These are phyloP conservation scores for Mesopsocus fuscifrons DNA, from an alignment of 2,888 invertebrate genomes.

Conservation along the genomic window DNA sequence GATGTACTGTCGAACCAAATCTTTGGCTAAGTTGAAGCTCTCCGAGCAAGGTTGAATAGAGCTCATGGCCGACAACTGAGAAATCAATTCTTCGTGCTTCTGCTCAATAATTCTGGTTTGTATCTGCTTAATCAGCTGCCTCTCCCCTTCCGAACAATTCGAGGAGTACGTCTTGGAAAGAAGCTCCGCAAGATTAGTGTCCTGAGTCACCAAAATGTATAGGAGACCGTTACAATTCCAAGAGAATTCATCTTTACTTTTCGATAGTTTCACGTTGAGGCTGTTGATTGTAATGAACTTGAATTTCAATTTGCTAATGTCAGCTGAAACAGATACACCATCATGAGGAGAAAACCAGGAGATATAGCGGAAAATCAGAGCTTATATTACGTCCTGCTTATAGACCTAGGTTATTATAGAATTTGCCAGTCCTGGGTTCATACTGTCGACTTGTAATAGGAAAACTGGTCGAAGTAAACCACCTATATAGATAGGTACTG, in stretches of 20 bases:
- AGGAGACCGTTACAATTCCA: slow-evolving; percentile 8
- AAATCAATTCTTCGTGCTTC: not conserved
- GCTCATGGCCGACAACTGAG: not conserved
- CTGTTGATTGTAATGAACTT: not conserved
- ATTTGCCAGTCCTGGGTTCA: no score
- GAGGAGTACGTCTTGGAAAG: slow-evolving; percentile 1
- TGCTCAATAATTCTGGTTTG: not conserved
- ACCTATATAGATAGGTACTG: no score
- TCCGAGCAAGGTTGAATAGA: not conserved
- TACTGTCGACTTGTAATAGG: no score
- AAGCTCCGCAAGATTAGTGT: not conserved
- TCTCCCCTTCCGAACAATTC: not conserved
- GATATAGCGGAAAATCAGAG: no score
- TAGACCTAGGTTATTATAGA: no score
- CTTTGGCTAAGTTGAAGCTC: slow-evolving; percentile 1
- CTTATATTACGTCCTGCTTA: no score
- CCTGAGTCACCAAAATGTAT: not conserved
- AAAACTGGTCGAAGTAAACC: no score
- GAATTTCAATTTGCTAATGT: not conserved
- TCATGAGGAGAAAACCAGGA: not conserved
- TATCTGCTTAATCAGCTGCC: not conserved
- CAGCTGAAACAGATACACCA: not conserved
- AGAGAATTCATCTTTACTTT: slow-evolving; percentile 6
- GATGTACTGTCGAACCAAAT: not conserved
- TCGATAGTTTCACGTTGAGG: not conserved